Base-by-base conservation (phyloP, 2,888 invertebrate species). In the Drosophila ochracea region DNA sequence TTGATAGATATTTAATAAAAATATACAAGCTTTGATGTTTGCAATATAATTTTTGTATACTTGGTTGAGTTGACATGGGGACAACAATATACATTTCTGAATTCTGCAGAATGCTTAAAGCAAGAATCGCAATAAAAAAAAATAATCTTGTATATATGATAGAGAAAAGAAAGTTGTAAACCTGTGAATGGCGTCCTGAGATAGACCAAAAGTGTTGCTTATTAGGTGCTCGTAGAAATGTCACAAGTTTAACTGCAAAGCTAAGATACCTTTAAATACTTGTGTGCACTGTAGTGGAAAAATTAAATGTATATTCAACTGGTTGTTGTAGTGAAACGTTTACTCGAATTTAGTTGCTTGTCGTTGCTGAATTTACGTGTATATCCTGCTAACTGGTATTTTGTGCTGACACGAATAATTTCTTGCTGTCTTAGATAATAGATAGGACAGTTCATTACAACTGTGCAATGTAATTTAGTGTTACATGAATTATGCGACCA, bases 251-350 rank as follows among this genome's bases (percentile, higher is more conserved):
- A 35, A 50, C n/a, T 25, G n/a, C 4, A 21, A 52, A 37, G 41
- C 5, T 43, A 11, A 30, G 11, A 53, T 39, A n/a, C 47, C 47
- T 57, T 30, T 6, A 10, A 19, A n/a, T 19, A 28, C 16, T n/a
- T 39, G 31, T 60, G 11, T 53, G 19, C 30, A 43, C 11, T 52
- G 33, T 35, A 28, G 49, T 60, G 68, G 21, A 58, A 50, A 57
- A 73, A 70, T 72, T 50, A 49, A 74, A 70, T 82, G 58, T 50
- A 67, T 53, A 83, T 90, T 85, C 84, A 83, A 85, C 85, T 90
- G 53, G 90, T 90, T 89, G 82, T 57, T 69, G 31, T 50, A 62
- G 39, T 80, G 64, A 58, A 47, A 69, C 60, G 60, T 70, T 70
- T 68, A 64, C 47, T 35, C 9, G 33, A 50, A 64, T 58, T 57